phyloP scores from a whole-genome alignment of 2,888 invertebrate species.

The Plagiodera versicolora region DNA sequence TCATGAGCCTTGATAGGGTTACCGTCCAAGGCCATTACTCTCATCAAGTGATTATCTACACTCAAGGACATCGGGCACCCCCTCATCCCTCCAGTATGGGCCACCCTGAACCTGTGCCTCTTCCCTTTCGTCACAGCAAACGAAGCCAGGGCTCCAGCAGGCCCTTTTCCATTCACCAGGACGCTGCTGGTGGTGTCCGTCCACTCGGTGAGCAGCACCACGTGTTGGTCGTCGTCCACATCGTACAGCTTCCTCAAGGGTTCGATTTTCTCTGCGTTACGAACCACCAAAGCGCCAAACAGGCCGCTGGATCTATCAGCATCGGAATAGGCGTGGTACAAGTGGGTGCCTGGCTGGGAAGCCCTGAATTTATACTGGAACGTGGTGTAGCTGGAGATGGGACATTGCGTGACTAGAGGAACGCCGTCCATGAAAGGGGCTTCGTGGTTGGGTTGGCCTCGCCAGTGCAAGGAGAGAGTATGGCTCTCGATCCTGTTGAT shows the following conservation, averaged over 20 bases:
- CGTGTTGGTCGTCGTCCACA: slow-evolving; percentile 69
- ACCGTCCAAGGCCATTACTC: slow-evolving; percentile 72
- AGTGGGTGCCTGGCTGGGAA: slow-evolving; percentile 68
- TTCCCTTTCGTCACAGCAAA: slow-evolving; percentile 63
- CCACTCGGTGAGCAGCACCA: slow-evolving; percentile 73
- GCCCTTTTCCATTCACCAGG: slow-evolving; percentile 66
- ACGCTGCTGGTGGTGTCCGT: slow-evolving; percentile 55
- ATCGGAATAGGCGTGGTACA: slow-evolving; percentile 74
- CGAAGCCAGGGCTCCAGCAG: slow-evolving; percentile 44
- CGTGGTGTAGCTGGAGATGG: slow-evolving; percentile 67
- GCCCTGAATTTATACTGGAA: slow-evolving; percentile 75
- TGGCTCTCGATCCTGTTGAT: slow-evolving; percentile 69
- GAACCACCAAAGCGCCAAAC: slow-evolving; percentile 71
- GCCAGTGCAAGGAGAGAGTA: slow-evolving; percentile 75
- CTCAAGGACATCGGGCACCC: slow-evolving; percentile 70
- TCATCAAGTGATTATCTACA: slow-evolving; percentile 66
- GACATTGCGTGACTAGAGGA: slow-evolving; percentile 77
- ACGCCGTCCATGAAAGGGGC: slow-evolving; percentile 77
- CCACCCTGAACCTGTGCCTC: slow-evolving; percentile 67
- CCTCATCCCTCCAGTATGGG: slow-evolving; percentile 67
- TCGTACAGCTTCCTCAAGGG: slow-evolving; percentile 68
- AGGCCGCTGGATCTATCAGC: slow-evolving; percentile 70
- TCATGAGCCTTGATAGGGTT: slow-evolving; percentile 63
- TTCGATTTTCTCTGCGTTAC: slow-evolving; percentile 65
- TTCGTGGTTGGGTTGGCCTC: slow-evolving; percentile 71